These are phyloP conservation scores for Pardalotus punctatus DNA, from an alignment of 2,113 vertebrate species.

Conservation along the genomic window DNA sequence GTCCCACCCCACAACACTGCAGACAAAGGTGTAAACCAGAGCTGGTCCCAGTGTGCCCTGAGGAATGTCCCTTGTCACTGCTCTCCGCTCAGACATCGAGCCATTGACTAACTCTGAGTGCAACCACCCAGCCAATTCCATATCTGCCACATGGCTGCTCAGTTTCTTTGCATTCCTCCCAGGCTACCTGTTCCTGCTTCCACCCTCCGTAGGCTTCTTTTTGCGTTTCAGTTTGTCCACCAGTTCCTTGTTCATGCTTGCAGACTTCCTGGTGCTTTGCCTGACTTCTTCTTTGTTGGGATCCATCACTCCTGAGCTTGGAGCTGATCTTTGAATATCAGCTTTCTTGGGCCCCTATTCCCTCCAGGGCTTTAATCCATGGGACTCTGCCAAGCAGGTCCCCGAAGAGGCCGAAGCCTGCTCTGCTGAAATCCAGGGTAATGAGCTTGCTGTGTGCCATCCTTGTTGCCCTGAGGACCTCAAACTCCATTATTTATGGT, in stretches of 20 bases:
- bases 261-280: not conserved
- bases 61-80: not conserved
- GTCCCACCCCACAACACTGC: fast-evolving
- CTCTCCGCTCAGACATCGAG: not conserved
- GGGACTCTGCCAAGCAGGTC: not conserved
- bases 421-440: not conserved
- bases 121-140: not conserved
- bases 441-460: not conserved
- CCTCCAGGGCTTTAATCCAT: not conserved
- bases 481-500: not conserved
- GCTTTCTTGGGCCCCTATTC: not conserved
- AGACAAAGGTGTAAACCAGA: fast-evolving
- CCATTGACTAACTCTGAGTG: not conserved
- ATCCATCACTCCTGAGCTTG: not conserved
- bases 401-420: not conserved
- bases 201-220: not conserved
- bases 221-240: not conserved
- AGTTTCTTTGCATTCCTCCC: not conserved
- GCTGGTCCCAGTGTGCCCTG: not conserved
- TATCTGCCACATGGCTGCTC: not conserved
- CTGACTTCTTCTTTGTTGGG: not conserved
- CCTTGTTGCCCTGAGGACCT: not conserved
- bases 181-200: not conserved
- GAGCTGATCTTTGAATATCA: not conserved
- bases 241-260: not conserved